Base-by-base conservation (phyloP, 1,140 invertebrate species). In the Drosophila azteca region DNA sequence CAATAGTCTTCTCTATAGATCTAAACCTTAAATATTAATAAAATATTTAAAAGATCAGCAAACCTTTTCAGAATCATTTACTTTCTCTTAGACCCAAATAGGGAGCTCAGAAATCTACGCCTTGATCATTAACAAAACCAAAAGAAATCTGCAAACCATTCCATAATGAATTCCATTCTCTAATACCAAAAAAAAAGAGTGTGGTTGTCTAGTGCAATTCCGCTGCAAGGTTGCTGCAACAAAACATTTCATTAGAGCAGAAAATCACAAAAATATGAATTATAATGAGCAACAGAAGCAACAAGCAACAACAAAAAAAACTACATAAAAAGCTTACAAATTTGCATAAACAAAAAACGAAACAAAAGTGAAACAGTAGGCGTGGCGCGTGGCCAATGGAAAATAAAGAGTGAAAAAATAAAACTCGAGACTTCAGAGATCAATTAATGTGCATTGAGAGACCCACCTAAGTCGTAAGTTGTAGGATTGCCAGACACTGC, bases 211-310 rank as follows among this genome's bases (percentile, higher is more conserved):
- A 57, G 54, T 57, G 54, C 43, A 68, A 26, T 72, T 59, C 58
- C 31, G 45, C 61, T 49, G 51, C 75, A 78, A 75, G 72, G 71
- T 76, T 75, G 65, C 60, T 59, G 29, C 59, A 44, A 60, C 44
- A 24, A 44, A 68, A 54, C 68, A 66, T 77, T 79, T 79, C 76
- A 79, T 79, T 79, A 79, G 72, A 77, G 73, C 77, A 77, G 77
- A 77, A 77, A 79, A 79, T 77, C 35, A 13, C 11, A 39, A 39
- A 35, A 39, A 39, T 13, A 59, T 79, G 73, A 67, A 71, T 72
- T 48, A 57, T 73, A 77, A 79, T 79, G 68, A 67, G 61, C 58
- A 62, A 50, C 15, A 46, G 71, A 9, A 9, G 44, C 45, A 71
- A 62, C 71, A 9, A 9, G 44, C 45, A 71, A 62, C 71, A 66